Percentiles rank a stretch among this genome's conserved stretches.
phyloP scores from a whole-genome alignment of 2,888 invertebrate genomes.

The Diplazon laetatorius region DNA sequence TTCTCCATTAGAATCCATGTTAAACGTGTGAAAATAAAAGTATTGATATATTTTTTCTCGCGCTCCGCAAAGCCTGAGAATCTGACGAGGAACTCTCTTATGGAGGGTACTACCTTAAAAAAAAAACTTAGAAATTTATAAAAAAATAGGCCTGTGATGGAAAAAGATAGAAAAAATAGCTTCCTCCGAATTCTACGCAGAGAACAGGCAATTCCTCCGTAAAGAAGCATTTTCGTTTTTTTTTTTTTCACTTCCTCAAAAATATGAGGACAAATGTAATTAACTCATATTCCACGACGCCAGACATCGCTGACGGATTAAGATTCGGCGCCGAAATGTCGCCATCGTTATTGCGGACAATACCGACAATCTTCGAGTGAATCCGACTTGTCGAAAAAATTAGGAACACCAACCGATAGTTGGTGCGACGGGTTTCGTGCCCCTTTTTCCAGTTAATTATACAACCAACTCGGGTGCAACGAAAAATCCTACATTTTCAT shows the following conservation, averaged over 20 bases:
- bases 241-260: too few relatives aligned
- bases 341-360: constrained; percentile 44
- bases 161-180: neutral
- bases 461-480: constrained; percentile 34
- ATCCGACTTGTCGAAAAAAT: constrained; percentile 58
- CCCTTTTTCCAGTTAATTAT: constrained; percentile 32
- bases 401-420: constrained; percentile 58
- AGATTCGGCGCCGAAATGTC: constrained; percentile 34
- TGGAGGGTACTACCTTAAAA: too few relatives aligned
- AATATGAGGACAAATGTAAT: too few relatives aligned
- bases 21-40: too few relatives aligned
- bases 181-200: neutral
- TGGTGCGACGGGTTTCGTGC: constrained; percentile 31
- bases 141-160: too few relatives aligned
- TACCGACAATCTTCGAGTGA: constrained; percentile 12
- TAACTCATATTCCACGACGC: constrained; percentile 4
- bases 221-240: too few relatives aligned
- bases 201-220: too few relatives aligned
- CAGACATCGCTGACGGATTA: constrained; percentile 36
- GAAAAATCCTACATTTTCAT: constrained; percentile 32
- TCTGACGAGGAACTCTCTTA: too few relatives aligned
- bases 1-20: too few relatives aligned
- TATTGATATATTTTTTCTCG: too few relatives aligned
- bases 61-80: too few relatives aligned
- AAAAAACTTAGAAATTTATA: too few relatives aligned